Evolutionary conservation across 2,797 vertebrate genomes (phyloP).

Genomic region (Glossophaga mutica): DNA sequence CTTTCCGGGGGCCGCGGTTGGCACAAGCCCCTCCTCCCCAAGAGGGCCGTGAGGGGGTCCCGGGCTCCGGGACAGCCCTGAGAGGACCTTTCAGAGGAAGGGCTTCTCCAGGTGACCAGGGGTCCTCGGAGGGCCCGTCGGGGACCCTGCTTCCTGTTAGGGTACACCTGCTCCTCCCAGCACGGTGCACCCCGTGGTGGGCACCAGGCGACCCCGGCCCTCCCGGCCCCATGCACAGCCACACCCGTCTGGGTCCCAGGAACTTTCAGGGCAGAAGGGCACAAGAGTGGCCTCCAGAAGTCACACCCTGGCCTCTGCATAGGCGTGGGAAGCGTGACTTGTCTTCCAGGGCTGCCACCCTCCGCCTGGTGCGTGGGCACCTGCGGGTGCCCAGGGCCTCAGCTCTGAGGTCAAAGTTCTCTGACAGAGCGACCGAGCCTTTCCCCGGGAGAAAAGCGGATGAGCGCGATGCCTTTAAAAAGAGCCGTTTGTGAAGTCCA

Average conservation of each 20-base stretch:
- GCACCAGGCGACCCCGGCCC: background rate
- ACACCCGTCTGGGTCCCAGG: background rate
- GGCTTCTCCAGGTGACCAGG: background rate
- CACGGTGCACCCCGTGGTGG: fast-evolving
- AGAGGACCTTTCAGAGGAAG: background rate
- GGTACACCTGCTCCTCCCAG: background rate
- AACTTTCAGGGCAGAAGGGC: fast-evolving
- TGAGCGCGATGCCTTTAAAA: background rate
- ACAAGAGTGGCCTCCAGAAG: too few species aligned
- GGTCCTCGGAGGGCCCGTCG: fast-evolving
- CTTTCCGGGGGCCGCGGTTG: fast-evolving
- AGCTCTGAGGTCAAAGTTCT: background rate
- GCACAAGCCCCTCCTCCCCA: background rate
- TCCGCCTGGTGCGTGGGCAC: background rate
- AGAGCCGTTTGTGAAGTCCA: background rate
- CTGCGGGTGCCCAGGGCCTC: background rate
- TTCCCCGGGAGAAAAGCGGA: background rate
- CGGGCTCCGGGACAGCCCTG: background rate
- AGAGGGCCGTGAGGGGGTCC: too few species aligned
- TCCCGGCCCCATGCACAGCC: fast-evolving
- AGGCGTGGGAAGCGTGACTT: too few species aligned
- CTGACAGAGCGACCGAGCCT: background rate
- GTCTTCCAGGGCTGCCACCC: background rate
- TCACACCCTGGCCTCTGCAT: background rate
- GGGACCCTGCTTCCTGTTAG: background rate